Conservation (phyloP, 2,797 vertebrate species). For the Chloroceryle inda region DNA sequence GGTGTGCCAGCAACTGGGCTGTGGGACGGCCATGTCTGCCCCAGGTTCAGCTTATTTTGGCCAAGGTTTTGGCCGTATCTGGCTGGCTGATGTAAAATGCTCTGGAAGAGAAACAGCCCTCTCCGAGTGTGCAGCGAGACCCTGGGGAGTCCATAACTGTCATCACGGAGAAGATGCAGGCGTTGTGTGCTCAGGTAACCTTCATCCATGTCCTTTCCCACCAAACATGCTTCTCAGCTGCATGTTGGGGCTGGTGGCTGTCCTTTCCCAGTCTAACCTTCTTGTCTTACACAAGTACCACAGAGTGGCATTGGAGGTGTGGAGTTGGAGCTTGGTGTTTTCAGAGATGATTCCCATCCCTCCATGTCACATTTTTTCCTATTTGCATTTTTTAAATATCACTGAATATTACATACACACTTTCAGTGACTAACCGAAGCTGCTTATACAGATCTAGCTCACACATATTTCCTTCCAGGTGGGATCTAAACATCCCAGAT, state of each 20-base stretch:
- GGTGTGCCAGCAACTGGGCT: neutral
- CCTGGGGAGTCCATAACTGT: slow-evolving; percentile 13
- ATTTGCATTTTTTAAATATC: neutral
- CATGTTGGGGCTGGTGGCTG: neutral
- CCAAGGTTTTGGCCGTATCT: neutral
- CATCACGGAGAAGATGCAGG: neutral
- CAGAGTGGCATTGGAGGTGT: accelerated
- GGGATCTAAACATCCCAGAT: neutral
- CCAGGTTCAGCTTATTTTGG: slow-evolving; percentile 14
- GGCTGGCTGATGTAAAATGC: neutral
- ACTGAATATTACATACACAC: too few species aligned
- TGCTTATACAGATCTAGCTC: neutral
- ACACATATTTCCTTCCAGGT: neutral
- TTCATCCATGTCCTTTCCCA: neutral
- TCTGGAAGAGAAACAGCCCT: neutral
- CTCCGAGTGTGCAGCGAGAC: neutral
- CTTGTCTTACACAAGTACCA: neutral
- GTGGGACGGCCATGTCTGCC: neutral
- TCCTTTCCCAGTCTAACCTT: neutral
- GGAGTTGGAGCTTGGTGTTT: neutral
- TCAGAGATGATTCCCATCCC: neutral
- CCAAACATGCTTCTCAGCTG: neutral
- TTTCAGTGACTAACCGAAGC: neutral
- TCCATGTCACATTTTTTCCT: neutral
- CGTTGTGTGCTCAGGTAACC: neutral